phyloP scores from a whole-genome alignment of 2,888 invertebrate genomes.

The Neoitamus cyanurus region DNA sequence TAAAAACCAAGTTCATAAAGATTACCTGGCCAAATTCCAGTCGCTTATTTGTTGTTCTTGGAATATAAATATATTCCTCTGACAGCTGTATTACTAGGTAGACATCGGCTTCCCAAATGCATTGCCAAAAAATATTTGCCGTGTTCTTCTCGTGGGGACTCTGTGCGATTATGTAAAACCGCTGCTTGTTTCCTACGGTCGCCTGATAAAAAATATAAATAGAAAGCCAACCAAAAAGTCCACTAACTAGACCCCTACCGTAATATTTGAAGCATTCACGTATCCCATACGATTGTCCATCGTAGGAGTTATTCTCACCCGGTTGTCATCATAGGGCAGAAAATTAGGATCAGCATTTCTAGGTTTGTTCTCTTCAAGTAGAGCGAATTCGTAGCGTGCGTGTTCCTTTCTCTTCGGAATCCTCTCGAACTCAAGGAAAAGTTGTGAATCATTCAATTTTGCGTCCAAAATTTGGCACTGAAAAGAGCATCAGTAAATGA shows the following conservation, averaged over 20 bases:
- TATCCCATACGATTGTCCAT: constrained; percentile 88
- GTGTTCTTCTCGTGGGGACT: constrained; percentile 62
- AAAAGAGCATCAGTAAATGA: constrained; percentile 54
- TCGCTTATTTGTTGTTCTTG: constrained; percentile 70
- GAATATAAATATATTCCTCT: constrained; percentile 73
- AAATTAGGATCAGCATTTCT: constrained; percentile 70
- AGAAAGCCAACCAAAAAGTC: neutral
- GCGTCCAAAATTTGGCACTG: constrained; percentile 75
- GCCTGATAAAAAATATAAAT: constrained; percentile 69
- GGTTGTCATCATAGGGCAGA: constrained; percentile 90
- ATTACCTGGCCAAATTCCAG: constrained; percentile 75
- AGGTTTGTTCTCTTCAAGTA: constrained; percentile 75
- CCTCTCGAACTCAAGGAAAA: constrained; percentile 87
- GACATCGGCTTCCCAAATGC: constrained; percentile 90
- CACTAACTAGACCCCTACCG: constrained; percentile 70
- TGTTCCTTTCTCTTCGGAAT: constrained; percentile 80
- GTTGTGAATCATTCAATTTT: constrained; percentile 78
- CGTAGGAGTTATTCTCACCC: constrained; percentile 84
- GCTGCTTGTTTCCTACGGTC: constrained; percentile 82
- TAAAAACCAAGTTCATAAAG: neutral
- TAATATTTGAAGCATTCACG: constrained; percentile 92
- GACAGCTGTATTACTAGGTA: constrained; percentile 83
- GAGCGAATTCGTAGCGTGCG: constrained; percentile 78
- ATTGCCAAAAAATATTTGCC: constrained; percentile 82
- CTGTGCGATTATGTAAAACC: constrained; percentile 82